phyloP scores from a whole-genome alignment of 2,888 invertebrate genomes.

The Atrina japonica region DNA sequence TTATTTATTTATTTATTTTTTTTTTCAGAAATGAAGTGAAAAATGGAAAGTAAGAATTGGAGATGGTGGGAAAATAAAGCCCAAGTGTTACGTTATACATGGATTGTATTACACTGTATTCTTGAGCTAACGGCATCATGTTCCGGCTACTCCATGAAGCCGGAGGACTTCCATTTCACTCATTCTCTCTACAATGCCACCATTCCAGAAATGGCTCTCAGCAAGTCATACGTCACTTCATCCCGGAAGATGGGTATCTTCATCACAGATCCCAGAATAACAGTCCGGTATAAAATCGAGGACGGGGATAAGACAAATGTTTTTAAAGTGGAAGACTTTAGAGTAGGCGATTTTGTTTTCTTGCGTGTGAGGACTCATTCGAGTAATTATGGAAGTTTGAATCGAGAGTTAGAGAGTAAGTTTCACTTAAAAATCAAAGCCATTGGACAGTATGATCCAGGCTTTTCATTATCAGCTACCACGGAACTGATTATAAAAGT shows the following conservation, averaged over 20 bases:
- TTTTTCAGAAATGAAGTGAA: too few species aligned
- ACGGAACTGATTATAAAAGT: constrained; percentile 83
- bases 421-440: constrained; percentile 91
- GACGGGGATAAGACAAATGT: constrained; percentile 92
- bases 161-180: constrained; percentile 70
- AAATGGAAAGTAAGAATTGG: too few species aligned
- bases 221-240: constrained; percentile 89
- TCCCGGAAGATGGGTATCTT: constrained; percentile 90
- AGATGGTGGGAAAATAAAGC: too few species aligned
- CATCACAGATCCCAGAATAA: constrained; percentile 78
- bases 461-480: constrained; percentile 68
- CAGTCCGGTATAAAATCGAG: constrained; percentile 91
- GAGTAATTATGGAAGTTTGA: constrained; percentile 92
- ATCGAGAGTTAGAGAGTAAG: constrained; percentile 93
- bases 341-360: constrained; percentile 97
- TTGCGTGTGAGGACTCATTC: constrained; percentile 93
- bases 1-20: too few species aligned
- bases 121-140: too few species aligned
- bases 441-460: constrained; percentile 80
- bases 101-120: too few species aligned
- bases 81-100: too few species aligned
- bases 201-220: constrained; percentile 80
- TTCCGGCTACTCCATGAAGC: too few species aligned
- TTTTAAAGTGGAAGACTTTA: constrained; percentile 94
- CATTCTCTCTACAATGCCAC: constrained; percentile 74